Evolutionary conservation across 2,888 invertebrate species (phyloP), one percentile per base, ranked within the genome.

Genomic region (Nymphalis urticae): DNA sequence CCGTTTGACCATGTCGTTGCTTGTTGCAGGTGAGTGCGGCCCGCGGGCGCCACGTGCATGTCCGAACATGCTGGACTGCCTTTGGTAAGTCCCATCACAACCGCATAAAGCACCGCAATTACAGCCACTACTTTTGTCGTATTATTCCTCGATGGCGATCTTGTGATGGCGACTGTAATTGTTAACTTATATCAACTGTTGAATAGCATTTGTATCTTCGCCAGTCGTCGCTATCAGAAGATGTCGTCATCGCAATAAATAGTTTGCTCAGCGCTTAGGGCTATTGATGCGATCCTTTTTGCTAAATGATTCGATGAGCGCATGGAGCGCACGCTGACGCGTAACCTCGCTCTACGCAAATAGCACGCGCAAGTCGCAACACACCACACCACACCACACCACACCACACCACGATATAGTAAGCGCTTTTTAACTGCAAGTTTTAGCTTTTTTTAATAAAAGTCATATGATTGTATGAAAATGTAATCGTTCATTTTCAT

Each of bases 11-110:
- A 48, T 72, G 70, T 56, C 75, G 65, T 82, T 77, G 75, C 74
- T 86, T 88, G 87, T 89, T 89, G 71, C 90, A 90, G 90, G 90
- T 89, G 87, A 89, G 89, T 88, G 85, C 79, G 77, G 79, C 79
- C 79, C 75, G 79, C 76, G 81, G 78, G 83, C 82, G 79, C 79
- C 79, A 73, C 80, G 79, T 79, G 83, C 83, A 82, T 82, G 86
- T 81, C 78, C 79, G 76, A 79, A 73, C 84, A 90, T 90, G 90
- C 86, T 90, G 85, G 90, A 90, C 85, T 90, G 90, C 82, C 85
- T 90, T 78, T 90, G 90, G 90, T 90, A 83, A 90, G 90, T 87
- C 67, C 66, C 21, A 59, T 56, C n/a, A 27, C 48, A 21, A 8
- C 24, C 27, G 24, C 48, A 27, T 17, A 17, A 7, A 48, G 7